Base-by-base conservation (phyloP, 2,113 vertebrate species). In the Propithecus coquereli region DNA sequence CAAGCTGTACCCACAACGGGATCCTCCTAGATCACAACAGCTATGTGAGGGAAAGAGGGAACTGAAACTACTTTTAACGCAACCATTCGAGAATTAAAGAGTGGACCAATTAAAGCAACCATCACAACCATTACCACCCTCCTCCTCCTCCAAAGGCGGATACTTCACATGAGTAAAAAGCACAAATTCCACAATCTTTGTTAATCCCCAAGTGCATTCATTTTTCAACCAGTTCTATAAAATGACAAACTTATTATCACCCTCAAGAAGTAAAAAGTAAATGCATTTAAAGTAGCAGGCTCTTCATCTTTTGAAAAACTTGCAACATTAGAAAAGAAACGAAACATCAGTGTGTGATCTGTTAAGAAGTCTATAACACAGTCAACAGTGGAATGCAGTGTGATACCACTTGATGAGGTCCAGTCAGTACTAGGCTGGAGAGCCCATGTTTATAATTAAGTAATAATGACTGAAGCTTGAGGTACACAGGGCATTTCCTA, bases 391-490 rank as follows among this genome's bases (percentile, higher is more conserved):
- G 87, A 96, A 94, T 97, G 98, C 61, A 95, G 61, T 27, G 34
- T 18, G 65, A 92, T n/a, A 0, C 52, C 79, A 92, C 77, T 91
- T 77, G 97, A 97, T 80, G 87, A 96, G 85, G 77, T 63, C 66
- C 30, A 30, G 57, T 92, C 76, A 81, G 65, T 68, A 94, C 87
- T 95, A 97, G 83, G 86, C 86, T 82, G 94, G 95, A 79, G 90
- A 96, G 91, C n/a, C 95, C 95, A 96, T 96, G 96, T 97, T 98
- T 98, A 97, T 97, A 97, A 98, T 97, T 97, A 98, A 98, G 97
- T 97, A 97, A 86, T 97, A 97, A 96, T 4, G 86, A 98, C 94
- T 76, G 89, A 97, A 79, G 80, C 63, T 95, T 34, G 27, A 97
- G 70, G 87, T 45, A 76, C 93, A 84, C 90, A 79, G 89, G 93